Evolutionary conservation across 2,113 vertebrate genomes (phyloP).

Genomic region (Tupaia chinensis): DNA sequence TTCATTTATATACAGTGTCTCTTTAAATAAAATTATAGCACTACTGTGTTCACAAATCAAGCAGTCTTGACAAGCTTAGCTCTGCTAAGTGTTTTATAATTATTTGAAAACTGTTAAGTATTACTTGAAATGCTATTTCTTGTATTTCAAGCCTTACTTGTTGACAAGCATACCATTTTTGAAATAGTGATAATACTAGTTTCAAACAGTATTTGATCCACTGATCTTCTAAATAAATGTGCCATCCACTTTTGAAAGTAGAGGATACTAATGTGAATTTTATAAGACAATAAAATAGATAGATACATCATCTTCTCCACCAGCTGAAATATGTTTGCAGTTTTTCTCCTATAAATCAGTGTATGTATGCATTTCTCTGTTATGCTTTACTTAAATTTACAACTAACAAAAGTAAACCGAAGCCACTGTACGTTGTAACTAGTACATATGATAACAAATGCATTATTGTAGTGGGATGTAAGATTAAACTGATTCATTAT

Average conservation of each 20-base stretch:
- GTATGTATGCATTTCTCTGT: not conserved
- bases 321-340: conserved; percentile 78
- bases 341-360: conserved; percentile 78
- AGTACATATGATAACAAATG: conserved; percentile 9
- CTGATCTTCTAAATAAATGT: conserved; percentile 76
- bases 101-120: conserved; percentile 58
- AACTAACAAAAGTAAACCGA: conserved; percentile 67
- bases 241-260: conserved; percentile 79
- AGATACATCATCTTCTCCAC: conserved; percentile 73
- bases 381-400: conserved; percentile 81
- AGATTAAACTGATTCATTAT: conserved; percentile 79
- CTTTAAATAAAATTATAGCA: conserved; percentile 52
- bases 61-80: not conserved
- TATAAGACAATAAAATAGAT: conserved; percentile 71
- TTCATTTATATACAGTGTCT: conserved; percentile 12
- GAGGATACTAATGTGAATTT: conserved; percentile 69
- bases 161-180: not conserved
- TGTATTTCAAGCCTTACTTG: conserved; percentile 9
- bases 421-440: conserved; percentile 67
- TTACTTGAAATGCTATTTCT: conserved; percentile 58
- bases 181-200: not conserved
- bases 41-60: not conserved
- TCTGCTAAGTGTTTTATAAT: not conserved
- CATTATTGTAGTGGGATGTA: conserved; percentile 55
- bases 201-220: conserved; percentile 71